Evolutionary conservation across 2,113 vertebrate species (phyloP).

Genomic region (Clinocottus analis): DNA sequence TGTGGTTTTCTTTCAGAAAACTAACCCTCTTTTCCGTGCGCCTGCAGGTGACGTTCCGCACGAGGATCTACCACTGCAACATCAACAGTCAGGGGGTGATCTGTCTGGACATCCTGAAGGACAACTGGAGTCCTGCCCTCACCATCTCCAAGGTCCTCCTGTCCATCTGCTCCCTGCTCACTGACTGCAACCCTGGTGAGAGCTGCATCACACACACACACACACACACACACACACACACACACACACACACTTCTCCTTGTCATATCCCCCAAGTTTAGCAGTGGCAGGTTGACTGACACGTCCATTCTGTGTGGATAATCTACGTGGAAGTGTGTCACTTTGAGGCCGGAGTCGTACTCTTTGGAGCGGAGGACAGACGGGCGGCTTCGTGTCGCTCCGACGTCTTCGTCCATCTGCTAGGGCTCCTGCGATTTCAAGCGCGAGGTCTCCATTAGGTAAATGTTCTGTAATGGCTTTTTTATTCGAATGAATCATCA

Average conservation of each 20-base stretch:
- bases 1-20: background rate
- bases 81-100: constrained; percentile 97
- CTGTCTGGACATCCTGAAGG: constrained; percentile 96
- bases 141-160: constrained; percentile 95
- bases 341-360: background rate
- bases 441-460: background rate
- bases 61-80: constrained; percentile 96
- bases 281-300: constrained; percentile 46
- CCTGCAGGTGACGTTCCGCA: constrained; percentile 92
- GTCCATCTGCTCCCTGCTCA: constrained; percentile 96
- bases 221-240: constrained; percentile 26
- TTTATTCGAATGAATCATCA: background rate
- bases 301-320: constrained; percentile 39
- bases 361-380: constrained; percentile 10
- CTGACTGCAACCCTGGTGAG: constrained; percentile 95
- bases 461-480: background rate
- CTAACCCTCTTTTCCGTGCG: background rate
- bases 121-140: constrained; percentile 95
- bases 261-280: constrained; percentile 19
- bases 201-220: constrained; percentile 16
- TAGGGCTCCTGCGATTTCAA: background rate
- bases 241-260: background rate
- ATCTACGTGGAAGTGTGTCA: constrained; percentile 23
- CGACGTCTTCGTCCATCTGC: background rate
- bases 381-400: background rate